phyloP scores from a whole-genome alignment of 1,140 invertebrate species.

The Atta colombica region DNA sequence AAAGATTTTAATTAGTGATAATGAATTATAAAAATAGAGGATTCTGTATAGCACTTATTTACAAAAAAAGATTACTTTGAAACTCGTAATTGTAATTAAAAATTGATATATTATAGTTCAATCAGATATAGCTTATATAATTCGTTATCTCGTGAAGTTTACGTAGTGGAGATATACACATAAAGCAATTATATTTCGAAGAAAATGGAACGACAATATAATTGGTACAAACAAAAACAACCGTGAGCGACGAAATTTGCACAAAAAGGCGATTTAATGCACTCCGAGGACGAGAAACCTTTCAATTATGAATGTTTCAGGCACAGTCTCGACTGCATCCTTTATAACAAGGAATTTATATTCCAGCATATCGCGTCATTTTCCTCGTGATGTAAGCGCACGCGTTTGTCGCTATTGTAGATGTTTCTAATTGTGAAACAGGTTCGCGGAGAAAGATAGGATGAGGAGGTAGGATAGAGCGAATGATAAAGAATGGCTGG shows the following conservation, averaged over 20 bases:
- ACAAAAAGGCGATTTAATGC: conserved; percentile 27
- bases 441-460: conserved; percentile 14
- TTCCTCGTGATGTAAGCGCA: conserved; percentile 37
- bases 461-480: conserved; percentile 17
- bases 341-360: conserved; percentile 51
- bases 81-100: not conserved
- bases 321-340: conserved; percentile 21
- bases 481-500: conserved; percentile 26
- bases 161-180: not conserved
- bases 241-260: not conserved
- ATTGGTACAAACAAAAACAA: conserved; percentile 19
- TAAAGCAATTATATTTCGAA: conserved; percentile 3
- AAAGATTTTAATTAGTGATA: not conserved
- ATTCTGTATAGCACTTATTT: not conserved
- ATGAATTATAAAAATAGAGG: not conserved
- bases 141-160: conserved; percentile 9
- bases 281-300: conserved; percentile 8
- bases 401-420: conserved; percentile 45
- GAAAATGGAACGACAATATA: conserved; percentile 10
- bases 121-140: conserved; percentile 11
- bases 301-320: conserved; percentile 46
- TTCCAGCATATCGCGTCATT: conserved; percentile 45
- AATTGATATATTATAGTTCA: not conserved
- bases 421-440: conserved; percentile 41
- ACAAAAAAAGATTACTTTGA: not conserved